Evolutionary conservation across 2,113 vertebrate species (phyloP).

Genomic region (Tachysurus fulvidraco): DNA sequence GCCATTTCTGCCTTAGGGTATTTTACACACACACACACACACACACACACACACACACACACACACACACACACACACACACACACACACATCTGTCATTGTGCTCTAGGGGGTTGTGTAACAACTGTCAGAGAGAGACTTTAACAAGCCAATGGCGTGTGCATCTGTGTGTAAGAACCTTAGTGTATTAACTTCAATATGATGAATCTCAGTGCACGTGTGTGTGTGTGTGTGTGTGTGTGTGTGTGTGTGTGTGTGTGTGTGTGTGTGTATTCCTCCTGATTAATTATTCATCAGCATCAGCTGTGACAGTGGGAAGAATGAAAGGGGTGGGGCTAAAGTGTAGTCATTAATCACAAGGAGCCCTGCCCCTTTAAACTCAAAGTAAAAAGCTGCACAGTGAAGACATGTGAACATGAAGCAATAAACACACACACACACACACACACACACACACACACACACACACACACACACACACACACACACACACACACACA

Average conservation of each 20-base stretch:
- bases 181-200: neutral
- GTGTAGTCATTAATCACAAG: constrained; percentile 25
- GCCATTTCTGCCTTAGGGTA: constrained; percentile 21
- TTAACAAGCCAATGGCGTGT: constrained; percentile 51
- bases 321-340: constrained; percentile 26
- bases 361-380: constrained; percentile 4
- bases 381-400: neutral
- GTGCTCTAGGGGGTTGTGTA: constrained; percentile 39
- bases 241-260: constrained; percentile 13
- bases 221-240: neutral
- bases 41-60: constrained; percentile 46
- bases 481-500: too few species aligned
- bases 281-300: constrained; percentile 66
- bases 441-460: neutral
- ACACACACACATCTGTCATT: constrained; percentile 51
- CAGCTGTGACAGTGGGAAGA: constrained; percentile 47
- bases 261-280: constrained; percentile 42
- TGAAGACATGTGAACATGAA: neutral
- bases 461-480: too few species aligned
- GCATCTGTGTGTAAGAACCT: neutral
- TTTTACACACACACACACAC: constrained; percentile 24
- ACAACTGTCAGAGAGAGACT: constrained; percentile 58
- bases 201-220: neutral
- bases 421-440: neutral
- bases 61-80: constrained; percentile 53